Evolutionary conservation across 2,797 vertebrate species (phyloP), one percentile per base, ranked within the genome.

Genomic region (Pangasius krempfi): DNA sequence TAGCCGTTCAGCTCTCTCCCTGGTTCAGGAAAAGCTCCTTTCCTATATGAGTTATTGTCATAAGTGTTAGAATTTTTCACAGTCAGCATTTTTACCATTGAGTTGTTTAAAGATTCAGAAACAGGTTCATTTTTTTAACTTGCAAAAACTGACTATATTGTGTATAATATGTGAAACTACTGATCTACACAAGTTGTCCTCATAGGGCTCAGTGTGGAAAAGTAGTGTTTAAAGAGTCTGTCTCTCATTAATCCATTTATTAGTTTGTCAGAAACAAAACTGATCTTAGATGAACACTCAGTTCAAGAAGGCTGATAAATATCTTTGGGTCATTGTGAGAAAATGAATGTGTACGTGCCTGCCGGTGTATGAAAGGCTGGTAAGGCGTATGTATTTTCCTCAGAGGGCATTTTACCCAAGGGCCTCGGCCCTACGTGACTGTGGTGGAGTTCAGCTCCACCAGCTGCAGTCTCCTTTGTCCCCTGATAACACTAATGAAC

Each of bases 401-500:
- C 78, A 56, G 72, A 88, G 87, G 89, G 81, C 62, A 89, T 92
- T 85, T 91, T 86, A 91, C 89, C 86, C 86, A 22, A 79, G 78
- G 86, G 87, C 75, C 88, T 54, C 22, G 27, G 89, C 91, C 87
- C 92, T 97, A 96, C 96, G 96, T 97, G 96, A 96, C 96, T 89
- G 90, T 86, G 62, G 76, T 91, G 92, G 93, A 87, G 90, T 93
- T 88, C 76, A 84, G 90, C 91, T 94, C 91, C 78, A 90, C 87
- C 90, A 94, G 92, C 92, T 94, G 92, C 94, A 92, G 93, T 92
- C 90, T 94, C 93, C 93, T 89, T 92, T 30, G 90, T 91, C 92
- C 92, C 90, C 91, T 93, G 96, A 96, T 96, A 96, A 96, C 93
- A 22, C 94, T 96, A 97, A 96, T 93, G 94, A 94, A 94, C 93